Percentiles rank a stretch among this genome's conserved stretches.
These are phyloP conservation scores for Atta texana DNA, from an alignment of 1,140 invertebrate species.

Conservation along the genomic window DNA sequence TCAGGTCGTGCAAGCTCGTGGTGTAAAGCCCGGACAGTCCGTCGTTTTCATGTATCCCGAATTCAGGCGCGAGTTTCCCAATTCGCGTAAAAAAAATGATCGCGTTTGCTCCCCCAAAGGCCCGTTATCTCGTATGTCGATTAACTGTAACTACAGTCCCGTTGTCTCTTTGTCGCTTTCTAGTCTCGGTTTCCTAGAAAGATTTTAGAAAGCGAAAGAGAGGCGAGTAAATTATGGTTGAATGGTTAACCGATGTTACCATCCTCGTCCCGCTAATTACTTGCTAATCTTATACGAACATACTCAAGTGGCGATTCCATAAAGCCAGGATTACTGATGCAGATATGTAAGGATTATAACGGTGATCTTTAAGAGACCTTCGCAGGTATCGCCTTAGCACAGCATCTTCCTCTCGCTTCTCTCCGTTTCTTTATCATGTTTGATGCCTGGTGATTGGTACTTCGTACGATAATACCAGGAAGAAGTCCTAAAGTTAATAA, in stretches of 20 bases:
- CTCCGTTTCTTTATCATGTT: neutral
- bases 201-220: neutral
- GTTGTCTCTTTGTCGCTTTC: neutral
- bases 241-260: slow-evolving; percentile 47
- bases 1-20: neutral
- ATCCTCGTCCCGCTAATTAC: slow-evolving; percentile 68
- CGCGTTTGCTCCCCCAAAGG: neutral
- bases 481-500: slow-evolving; percentile 14
- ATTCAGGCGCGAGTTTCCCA: slow-evolving; percentile 9
- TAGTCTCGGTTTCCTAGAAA: neutral
- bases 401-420: neutral
- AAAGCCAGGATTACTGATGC: slow-evolving; percentile 67
- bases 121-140: neutral
- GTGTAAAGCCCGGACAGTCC: slow-evolving; percentile 29
- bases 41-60: slow-evolving; percentile 4
- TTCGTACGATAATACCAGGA: slow-evolving; percentile 2
- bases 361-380: slow-evolving; percentile 51
- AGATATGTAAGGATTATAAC: slow-evolving; percentile 64
- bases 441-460: neutral
- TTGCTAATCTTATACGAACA: slow-evolving; percentile 65
- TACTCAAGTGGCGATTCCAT: slow-evolving; percentile 39
- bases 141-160: neutral
- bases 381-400: neutral
- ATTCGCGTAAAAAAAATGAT: slow-evolving; percentile 17
- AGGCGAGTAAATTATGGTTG: slow-evolving; percentile 4